Conservation (phyloP, 2,113 vertebrate species). For the Pelusios castaneus region DNA sequence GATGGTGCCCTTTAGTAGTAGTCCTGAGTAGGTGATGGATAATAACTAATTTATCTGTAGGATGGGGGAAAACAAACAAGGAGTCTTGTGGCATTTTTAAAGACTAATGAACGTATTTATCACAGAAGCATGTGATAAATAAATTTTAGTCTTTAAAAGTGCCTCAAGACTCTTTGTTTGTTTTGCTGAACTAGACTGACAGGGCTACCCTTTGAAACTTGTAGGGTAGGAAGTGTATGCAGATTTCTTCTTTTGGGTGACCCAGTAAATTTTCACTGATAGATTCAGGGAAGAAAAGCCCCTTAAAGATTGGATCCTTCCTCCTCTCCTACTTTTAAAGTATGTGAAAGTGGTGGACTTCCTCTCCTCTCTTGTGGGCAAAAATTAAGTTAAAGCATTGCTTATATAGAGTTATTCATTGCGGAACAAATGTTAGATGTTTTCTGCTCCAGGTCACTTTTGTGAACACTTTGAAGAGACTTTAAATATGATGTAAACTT, state of each 20-base stretch:
- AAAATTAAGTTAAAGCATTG: not conserved
- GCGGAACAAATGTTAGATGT: not conserved
- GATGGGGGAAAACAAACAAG: not conserved
- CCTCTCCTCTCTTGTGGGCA: not conserved
- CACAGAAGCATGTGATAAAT: too few species aligned
- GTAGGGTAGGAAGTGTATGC: not conserved
- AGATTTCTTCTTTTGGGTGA: not conserved
- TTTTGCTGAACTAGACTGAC: too few species aligned
- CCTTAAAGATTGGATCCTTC: not conserved
- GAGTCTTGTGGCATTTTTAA: too few species aligned
- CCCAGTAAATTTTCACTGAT: not conserved
- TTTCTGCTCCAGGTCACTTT: not conserved
- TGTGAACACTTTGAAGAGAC: not conserved
- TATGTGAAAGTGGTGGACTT: not conserved
- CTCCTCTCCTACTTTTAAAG: not conserved
- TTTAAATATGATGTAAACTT: not conserved
- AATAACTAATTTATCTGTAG: not conserved
- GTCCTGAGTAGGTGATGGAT: not conserved
- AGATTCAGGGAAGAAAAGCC: not conserved
- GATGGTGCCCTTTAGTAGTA: not conserved
- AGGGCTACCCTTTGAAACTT: too few species aligned
- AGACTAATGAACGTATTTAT: too few species aligned
- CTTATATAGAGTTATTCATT: not conserved
- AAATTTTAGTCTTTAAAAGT: too few species aligned
- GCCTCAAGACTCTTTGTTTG: too few species aligned